Percentiles rank a stretch among this genome's conserved stretches.
These are phyloP conservation scores for Erebia epiphron DNA, from an alignment of 2,888 invertebrate genomes.

Conservation along the genomic window DNA sequence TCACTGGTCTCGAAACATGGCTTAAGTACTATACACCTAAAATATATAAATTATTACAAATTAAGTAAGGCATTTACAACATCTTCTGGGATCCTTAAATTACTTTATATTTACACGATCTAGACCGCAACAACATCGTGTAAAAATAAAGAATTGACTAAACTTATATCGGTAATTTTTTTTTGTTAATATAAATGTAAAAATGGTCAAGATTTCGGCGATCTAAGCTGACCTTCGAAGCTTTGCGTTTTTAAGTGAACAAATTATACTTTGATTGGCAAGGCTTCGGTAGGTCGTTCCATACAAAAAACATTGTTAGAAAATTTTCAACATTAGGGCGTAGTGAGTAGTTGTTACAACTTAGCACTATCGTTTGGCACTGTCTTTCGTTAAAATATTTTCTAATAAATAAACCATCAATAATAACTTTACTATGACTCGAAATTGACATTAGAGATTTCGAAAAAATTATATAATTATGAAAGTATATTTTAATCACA, in stretches of 20 bases:
- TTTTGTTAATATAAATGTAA: conserved; percentile 63
- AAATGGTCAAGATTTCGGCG: conserved; percentile 83
- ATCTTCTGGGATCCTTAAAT: conserved; percentile 80
- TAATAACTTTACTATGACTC: conserved; percentile 47
- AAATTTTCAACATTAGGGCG: conserved; percentile 64
- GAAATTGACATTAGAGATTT: conserved; percentile 59
- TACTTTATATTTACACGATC: conserved; percentile 78
- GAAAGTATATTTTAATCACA: conserved; percentile 73
- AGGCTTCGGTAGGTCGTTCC: conserved; percentile 71
- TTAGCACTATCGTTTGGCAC: conserved; percentile 82
- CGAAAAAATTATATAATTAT: conserved; percentile 59
- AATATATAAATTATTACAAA: conserved; percentile 84
- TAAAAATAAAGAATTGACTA: conserved; percentile 80
- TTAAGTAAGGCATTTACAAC: conserved; percentile 83
- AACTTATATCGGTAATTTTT: conserved; percentile 81
- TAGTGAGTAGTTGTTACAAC: conserved; percentile 70
- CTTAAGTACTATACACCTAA: conserved; percentile 84
- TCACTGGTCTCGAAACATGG: conserved; percentile 83
- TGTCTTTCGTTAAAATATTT: conserved; percentile 67
- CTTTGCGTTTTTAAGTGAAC: conserved; percentile 46
- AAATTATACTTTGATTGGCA: conserved; percentile 36
- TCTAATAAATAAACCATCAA: conserved; percentile 41
- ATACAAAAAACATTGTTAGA: conserved; percentile 58
- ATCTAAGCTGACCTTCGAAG: conserved; percentile 74
- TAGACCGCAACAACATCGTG: conserved; percentile 75